Evolutionary conservation across 2,113 vertebrate genomes (phyloP).

Genomic region (Neodontobutis hainanensis): DNA sequence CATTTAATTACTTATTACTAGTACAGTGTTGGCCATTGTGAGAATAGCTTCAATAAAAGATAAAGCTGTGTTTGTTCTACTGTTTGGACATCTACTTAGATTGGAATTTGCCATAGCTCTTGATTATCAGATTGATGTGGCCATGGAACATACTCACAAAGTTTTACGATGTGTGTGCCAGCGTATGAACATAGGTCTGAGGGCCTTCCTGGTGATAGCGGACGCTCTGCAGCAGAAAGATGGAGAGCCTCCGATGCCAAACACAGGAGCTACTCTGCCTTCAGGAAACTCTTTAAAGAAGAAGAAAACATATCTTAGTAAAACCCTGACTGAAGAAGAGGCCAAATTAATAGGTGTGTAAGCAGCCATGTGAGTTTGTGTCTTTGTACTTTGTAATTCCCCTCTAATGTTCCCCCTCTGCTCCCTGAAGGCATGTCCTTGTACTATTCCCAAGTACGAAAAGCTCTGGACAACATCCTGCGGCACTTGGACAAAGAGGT

Average conservation of each 20-base stretch:
- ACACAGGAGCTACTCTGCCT: slow-evolving; percentile 94
- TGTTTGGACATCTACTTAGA: no score
- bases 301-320: slow-evolving; percentile 98
- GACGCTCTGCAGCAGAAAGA: slow-evolving; percentile 98
- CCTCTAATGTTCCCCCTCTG: slow-evolving; percentile 13
- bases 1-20: no score
- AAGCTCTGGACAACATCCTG: slow-evolving; percentile 95
- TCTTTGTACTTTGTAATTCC: background rate
- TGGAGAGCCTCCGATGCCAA: slow-evolving; percentile 98
- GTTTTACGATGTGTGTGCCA: slow-evolving; percentile 52
- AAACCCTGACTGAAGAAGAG: slow-evolving; percentile 98
- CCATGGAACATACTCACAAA: no score
- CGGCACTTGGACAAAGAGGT: slow-evolving; percentile 98
- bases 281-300: slow-evolving; percentile 98
- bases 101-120: no score
- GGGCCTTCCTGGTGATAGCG: slow-evolving; percentile 96
- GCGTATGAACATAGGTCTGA: slow-evolving; percentile 98
- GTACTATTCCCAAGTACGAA: slow-evolving; percentile 98
- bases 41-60: no score
- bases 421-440: slow-evolving; percentile 90
- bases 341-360: slow-evolving; percentile 94
- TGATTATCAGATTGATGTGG: no score
- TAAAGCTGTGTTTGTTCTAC: no score
- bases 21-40: no score
- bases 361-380: background rate